Conservation (phyloP, 1,140 invertebrate species). For the Orchestia grillus region DNA sequence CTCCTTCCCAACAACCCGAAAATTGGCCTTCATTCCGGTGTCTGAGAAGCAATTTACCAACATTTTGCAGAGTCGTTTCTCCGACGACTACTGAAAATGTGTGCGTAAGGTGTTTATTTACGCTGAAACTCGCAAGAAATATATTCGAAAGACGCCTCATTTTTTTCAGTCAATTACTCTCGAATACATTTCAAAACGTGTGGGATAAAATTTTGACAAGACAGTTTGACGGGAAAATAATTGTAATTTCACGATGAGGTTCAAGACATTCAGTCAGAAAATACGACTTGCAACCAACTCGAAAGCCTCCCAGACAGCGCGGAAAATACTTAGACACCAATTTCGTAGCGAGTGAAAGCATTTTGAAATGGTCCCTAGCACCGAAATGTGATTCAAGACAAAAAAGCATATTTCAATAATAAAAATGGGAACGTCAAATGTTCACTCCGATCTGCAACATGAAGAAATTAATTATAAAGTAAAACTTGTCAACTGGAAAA, state of each 20-base stretch:
- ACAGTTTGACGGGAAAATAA: neutral
- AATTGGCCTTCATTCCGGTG: conserved; percentile 32
- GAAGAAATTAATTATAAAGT: too few relatives aligned
- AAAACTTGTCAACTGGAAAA: neutral
- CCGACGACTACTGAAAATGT: neutral
- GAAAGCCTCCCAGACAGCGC: neutral
- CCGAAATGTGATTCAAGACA: neutral
- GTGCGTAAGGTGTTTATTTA: neutral
- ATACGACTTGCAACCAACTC: neutral
- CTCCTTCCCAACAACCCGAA: conserved; percentile 20
- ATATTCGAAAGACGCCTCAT: neutral
- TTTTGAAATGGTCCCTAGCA: neutral
- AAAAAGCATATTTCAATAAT: neutral
- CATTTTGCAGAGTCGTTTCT: neutral
- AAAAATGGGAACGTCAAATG: too few relatives aligned
- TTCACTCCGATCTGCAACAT: too few relatives aligned
- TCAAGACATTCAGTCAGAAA: neutral
- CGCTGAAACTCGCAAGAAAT: neutral
- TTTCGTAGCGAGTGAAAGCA: neutral
- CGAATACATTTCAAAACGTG: neutral
- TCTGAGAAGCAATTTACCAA: neutral
- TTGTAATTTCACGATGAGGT: neutral
- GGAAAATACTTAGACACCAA: neutral
- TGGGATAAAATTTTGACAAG: neutral
- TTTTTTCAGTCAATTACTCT: neutral